phyloP scores from a whole-genome alignment of 2,113 vertebrate species.

The Coryphaenoides rupestris region DNA sequence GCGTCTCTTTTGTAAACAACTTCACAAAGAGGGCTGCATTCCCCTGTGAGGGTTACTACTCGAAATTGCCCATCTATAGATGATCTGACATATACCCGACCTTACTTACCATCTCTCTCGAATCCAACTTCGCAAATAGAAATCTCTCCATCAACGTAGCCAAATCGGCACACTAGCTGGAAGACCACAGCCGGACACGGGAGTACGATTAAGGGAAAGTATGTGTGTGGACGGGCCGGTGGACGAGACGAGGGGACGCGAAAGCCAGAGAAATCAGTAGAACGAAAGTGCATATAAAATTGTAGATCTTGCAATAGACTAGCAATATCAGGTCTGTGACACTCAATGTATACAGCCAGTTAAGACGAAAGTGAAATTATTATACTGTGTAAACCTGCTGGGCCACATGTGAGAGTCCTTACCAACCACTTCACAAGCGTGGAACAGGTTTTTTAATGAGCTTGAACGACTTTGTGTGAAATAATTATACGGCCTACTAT shows the following conservation, averaged over 20 bases:
- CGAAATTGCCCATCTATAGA: slow-evolving; percentile 24
- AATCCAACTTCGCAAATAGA: slow-evolving; percentile 31
- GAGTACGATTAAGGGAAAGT: slow-evolving; percentile 40
- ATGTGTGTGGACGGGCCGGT: slow-evolving; percentile 23
- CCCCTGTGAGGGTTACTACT: slow-evolving; percentile 15
- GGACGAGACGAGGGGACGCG: slow-evolving; percentile 25
- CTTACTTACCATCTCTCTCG: too few species aligned
- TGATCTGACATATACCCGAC: slow-evolving; percentile 32
- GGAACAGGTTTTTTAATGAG: slow-evolving; percentile 81
- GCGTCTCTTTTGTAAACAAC: too few species aligned
- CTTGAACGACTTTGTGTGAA: slow-evolving; percentile 80
- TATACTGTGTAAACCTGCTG: slow-evolving; percentile 69
- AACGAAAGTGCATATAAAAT: slow-evolving; percentile 54
- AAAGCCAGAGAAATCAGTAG: slow-evolving; percentile 47
- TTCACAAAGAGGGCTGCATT: slow-evolving; percentile 20
- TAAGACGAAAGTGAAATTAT: slow-evolving; percentile 63
- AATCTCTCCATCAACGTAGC: slow-evolving; percentile 19
- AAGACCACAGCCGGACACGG: slow-evolving; percentile 30
- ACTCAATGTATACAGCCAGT: slow-evolving; percentile 58
- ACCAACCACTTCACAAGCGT: slow-evolving; percentile 71
- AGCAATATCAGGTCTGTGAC: slow-evolving; percentile 56
- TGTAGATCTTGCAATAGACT: slow-evolving; percentile 46
- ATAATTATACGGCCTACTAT: too few species aligned
- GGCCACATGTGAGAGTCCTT: slow-evolving; percentile 69
- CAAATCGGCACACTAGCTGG: slow-evolving; percentile 29